Percentiles rank a stretch among this genome's conserved stretches.
Conservation (phyloP, 92 coral and sea anemone species). For the Micromussa lordhowensis region DNA sequence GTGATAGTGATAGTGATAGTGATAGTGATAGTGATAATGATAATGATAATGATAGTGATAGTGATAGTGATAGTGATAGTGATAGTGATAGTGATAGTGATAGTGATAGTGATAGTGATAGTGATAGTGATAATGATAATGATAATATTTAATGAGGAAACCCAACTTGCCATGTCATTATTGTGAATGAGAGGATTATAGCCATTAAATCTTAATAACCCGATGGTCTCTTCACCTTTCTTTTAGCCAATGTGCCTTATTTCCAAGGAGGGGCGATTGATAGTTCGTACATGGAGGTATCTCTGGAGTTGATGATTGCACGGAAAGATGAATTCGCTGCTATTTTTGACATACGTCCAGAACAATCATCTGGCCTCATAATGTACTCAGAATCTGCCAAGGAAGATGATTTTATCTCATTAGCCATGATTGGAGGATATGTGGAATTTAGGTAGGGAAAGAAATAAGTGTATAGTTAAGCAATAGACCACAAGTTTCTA, state of each 20-base stretch:
- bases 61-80: too few species aligned
- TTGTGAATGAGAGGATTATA: not conserved
- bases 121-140: too few species aligned
- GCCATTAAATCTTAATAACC: not conserved
- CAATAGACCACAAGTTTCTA: too few species aligned
- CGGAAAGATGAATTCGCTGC: constrained; percentile 20
- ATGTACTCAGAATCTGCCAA: constrained; percentile 31
- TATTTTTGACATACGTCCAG: constrained; percentile 54
- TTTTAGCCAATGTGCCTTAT: constrained; percentile 51
- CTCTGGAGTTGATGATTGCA: constrained; percentile 10
- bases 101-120: too few species aligned
- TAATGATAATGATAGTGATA: too few species aligned
- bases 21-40: too few species aligned
- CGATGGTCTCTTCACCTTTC: not conserved
- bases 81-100: too few species aligned
- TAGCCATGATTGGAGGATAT: constrained; percentile 60
- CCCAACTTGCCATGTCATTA: not conserved
- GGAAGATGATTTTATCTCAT: constrained; percentile 50
- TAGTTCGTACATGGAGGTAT: constrained; percentile 40
- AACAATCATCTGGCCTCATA: constrained; percentile 50
- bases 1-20: too few species aligned
- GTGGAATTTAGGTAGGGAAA: constrained; percentile 59
- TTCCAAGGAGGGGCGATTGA: constrained; percentile 30
- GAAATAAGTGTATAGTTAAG: not conserved
- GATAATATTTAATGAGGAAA: too few species aligned